These are phyloP conservation scores for Asobara japonica DNA, from an alignment of 1,140 invertebrate species.

Conservation along the genomic window DNA sequence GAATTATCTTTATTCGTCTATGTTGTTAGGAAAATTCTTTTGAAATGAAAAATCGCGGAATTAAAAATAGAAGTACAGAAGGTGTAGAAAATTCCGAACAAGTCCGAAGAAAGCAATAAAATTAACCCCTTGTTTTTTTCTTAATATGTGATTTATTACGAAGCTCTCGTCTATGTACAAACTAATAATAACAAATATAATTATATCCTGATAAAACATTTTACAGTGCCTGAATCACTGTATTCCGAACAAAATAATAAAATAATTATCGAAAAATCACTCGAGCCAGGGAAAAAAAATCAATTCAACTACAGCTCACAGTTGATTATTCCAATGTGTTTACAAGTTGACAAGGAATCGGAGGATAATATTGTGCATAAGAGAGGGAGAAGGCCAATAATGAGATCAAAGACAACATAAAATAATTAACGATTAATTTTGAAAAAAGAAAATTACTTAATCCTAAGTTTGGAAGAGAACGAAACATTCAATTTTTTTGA, in stretches of 20 bases:
- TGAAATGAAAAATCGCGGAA: too few relatives aligned
- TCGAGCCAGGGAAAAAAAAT: not conserved
- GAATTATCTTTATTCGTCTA: too few relatives aligned
- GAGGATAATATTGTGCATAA: not conserved
- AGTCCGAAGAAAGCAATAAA: too few relatives aligned
- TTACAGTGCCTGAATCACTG: not conserved
- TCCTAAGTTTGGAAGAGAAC: not conserved
- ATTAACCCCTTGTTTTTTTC: not conserved
- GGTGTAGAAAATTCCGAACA: too few relatives aligned
- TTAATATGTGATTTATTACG: not conserved
- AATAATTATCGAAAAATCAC: not conserved
- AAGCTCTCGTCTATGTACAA: not conserved
- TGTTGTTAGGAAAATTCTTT: too few relatives aligned
- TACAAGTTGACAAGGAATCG: not conserved
- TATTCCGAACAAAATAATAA: not conserved
- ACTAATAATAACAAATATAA: slow-evolving; percentile 12
- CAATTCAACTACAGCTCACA: not conserved
- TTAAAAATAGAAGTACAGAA: too few relatives aligned
- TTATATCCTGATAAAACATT: slow-evolving; percentile 10
- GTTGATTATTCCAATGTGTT: not conserved
- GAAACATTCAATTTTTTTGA: not conserved
- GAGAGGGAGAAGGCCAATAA: not conserved
- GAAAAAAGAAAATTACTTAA: slow-evolving; percentile 14
- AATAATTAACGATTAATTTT: not conserved
- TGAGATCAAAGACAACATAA: slow-evolving; percentile 7